Evolutionary conservation across 2,113 vertebrate species (phyloP).

Genomic region (Lepus europaeus): DNA sequence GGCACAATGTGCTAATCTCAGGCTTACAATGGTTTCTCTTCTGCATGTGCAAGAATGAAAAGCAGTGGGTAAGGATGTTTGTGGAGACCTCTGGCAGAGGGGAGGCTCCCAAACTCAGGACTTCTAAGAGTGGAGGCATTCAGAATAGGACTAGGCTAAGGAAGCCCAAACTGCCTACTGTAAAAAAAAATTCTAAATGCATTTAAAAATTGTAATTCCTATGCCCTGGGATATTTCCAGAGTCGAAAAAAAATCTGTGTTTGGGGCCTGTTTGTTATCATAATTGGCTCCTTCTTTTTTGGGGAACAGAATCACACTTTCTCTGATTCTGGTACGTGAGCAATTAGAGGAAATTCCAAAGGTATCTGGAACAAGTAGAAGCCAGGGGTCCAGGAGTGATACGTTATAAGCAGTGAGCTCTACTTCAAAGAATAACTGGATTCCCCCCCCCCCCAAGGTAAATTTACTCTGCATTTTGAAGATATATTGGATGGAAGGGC

Average conservation of each 20-base stretch:
- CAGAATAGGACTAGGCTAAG: not conserved
- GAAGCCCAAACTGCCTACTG: not conserved
- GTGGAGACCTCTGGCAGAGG: not conserved
- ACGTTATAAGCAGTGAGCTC: not conserved
- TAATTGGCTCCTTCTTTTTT: not conserved
- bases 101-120: not conserved
- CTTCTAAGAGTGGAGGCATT: not conserved
- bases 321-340: not conserved
- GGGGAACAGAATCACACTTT: not conserved
- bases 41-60: not conserved
- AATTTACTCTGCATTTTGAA: slow-evolving; percentile 41
- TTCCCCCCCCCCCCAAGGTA: not conserved
- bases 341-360: not conserved
- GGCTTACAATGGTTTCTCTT: not conserved
- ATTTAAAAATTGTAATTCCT: slow-evolving; percentile 20
- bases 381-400: not conserved
- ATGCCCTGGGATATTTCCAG: not conserved
- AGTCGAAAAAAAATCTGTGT: not conserved
- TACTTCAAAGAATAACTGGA: slow-evolving; percentile 22
- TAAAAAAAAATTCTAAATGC: not conserved
- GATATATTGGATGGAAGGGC: not conserved
- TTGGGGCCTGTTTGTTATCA: not conserved
- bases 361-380: not conserved
- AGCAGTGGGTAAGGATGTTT: not conserved
- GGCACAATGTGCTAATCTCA: not conserved